Conservation (phyloP, 2,888 invertebrate genomes). For the Myopa testacea region DNA sequence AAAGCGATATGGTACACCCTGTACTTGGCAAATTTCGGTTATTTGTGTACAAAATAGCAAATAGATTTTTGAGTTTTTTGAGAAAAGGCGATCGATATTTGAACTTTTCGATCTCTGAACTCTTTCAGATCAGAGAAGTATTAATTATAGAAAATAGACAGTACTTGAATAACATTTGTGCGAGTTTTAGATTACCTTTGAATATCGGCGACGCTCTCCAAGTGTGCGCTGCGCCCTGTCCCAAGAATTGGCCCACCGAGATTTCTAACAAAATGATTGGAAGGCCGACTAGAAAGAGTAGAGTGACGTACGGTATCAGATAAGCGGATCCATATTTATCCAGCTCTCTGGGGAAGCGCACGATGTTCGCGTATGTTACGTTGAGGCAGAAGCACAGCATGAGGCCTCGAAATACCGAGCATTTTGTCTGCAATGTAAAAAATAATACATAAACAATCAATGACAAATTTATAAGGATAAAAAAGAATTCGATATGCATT, state of each 20-base stretch:
- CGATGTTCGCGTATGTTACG: conserved; percentile 67
- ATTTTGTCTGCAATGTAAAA: conserved; percentile 65
- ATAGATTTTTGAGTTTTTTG: no score
- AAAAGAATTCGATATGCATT: conserved; percentile 7
- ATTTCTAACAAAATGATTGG: conserved; percentile 68
- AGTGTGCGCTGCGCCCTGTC: conserved; percentile 68
- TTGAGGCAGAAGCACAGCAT: conserved; percentile 68
- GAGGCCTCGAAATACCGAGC: conserved; percentile 68
- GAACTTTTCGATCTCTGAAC: no score
- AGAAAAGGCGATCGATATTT: no score
- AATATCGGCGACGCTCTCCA: conserved; percentile 69
- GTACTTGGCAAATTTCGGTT: no score
- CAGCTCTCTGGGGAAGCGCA: conserved; percentile 68
- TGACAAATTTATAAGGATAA: conserved; percentile 36
- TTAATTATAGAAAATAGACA: no score
- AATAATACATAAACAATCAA: neutral
- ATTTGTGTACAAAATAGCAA: no score
- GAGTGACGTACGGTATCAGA: conserved; percentile 65
- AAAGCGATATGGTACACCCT: no score
- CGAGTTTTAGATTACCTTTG: conserved; percentile 59
- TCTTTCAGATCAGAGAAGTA: no score
- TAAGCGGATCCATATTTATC: conserved; percentile 67
- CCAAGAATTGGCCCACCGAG: conserved; percentile 68
- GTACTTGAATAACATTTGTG: no score
- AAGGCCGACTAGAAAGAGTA: conserved; percentile 68